Conservation (phyloP, 2,113 vertebrate genomes). For the Platysteira castanea region DNA sequence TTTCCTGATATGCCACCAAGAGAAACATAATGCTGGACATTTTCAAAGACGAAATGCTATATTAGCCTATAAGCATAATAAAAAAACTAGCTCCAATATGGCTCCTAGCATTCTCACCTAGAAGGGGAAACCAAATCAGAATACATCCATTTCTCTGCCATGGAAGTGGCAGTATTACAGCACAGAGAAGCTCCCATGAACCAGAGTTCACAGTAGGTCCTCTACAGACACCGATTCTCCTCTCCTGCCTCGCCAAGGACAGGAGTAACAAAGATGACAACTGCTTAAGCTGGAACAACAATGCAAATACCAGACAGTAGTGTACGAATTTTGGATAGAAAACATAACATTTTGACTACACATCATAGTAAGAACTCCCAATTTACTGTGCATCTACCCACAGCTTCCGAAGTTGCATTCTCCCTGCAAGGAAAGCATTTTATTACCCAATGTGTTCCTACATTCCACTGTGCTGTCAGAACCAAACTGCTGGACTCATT, state of each 20-base stretch:
- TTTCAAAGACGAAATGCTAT: neutral
- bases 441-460: neutral
- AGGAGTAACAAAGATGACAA: neutral
- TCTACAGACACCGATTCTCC: neutral
- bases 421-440: neutral
- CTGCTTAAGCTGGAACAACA: neutral
- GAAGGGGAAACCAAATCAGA: neutral
- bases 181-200: neutral
- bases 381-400: neutral
- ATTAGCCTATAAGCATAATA: neutral
- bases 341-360: neutral
- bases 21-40: neutral
- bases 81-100: neutral
- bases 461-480: conserved; percentile 26
- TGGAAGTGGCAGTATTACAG: neutral
- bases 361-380: neutral
- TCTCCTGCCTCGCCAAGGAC: neutral
- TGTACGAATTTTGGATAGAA: neutral
- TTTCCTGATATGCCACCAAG: neutral
- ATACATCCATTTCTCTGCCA: neutral
- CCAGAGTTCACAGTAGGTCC: neutral
- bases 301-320: neutral
- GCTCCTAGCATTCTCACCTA: neutral
- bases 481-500: neutral
- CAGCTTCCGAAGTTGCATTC: neutral